Evolutionary conservation across 2,113 vertebrate genomes (phyloP), one percentile per base, ranked within the genome.

Genomic region (Zingel zingel): DNA sequence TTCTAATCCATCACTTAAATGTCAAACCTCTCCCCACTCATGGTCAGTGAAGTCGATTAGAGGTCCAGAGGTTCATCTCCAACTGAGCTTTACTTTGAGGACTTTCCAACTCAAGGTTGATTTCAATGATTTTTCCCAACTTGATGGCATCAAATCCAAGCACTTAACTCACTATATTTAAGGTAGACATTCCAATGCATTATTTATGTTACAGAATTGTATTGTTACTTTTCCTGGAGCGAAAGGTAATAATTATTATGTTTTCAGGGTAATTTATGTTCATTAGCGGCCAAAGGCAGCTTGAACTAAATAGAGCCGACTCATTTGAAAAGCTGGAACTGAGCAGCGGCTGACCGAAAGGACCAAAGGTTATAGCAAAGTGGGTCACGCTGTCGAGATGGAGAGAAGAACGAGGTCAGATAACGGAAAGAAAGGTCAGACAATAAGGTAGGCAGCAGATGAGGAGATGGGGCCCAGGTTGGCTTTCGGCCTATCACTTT

Each of bases 1-100:
- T 33, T 82, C 63, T 89, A 86, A 93, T 91, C 85, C 84, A 91
- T 92, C 87, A 91, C 84, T 84, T 77, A 77, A 84, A 86, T 89
- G 89, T 88, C 89, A 91, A 69, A 74, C 6, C 51, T 82, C 79
- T 81, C 63, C 47, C 43, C 79, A 43, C 59, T 90, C 72, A 23
- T 58, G 85, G 83, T 86, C 87, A 79, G 77, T 58, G 77, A 65
- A 86, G 91, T 93, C 77, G 83, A 92, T 88, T 59, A 71, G 81
- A 84, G 85, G 86, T 89, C 75, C 67, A 27, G 64, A 79, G 79
- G 82, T 90, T 84, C 23, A 83, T 66, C 84, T 83, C 81, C 59
- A 67, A 0, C 84, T 61, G 73, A 81, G 61, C 71, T 77, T 87
- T 71, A 62, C 80, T 87, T 81, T 84, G 47, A 90, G 53, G 77